Evolutionary conservation across 2,113 vertebrate genomes (phyloP).

Genomic region (Helogale parvula): DNA sequence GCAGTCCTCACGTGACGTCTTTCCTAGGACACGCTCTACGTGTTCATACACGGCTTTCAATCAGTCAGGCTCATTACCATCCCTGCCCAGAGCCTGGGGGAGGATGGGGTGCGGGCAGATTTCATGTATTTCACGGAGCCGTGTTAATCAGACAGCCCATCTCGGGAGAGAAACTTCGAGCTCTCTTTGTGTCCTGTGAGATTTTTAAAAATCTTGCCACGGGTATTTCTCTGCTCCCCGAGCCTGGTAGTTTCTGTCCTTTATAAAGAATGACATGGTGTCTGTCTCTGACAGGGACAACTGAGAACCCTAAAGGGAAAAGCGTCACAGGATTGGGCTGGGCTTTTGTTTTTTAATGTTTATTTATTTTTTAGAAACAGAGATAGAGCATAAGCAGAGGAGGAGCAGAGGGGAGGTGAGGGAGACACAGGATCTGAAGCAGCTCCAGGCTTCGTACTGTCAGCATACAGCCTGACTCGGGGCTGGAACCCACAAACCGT

Average conservation of each 20-base stretch:
- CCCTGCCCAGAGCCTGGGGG: not conserved
- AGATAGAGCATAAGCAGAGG: no score
- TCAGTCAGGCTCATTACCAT: not conserved
- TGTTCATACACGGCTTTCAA: not conserved
- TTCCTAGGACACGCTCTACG: not conserved
- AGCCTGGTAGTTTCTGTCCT: not conserved
- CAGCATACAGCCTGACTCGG: no score
- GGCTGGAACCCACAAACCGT: no score
- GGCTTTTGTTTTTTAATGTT: no score
- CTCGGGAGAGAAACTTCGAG: not conserved
- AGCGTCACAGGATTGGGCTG: fast-evolving
- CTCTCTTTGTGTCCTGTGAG: not conserved
- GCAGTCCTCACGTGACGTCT: fast-evolving
- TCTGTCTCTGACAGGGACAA: not conserved
- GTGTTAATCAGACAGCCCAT: not conserved
- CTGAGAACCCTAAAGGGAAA: not conserved
- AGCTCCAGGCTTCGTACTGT: no score
- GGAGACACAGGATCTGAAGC: no score
- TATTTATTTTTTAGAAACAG: no score
- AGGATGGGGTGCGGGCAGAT: fast-evolving
- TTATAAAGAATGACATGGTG: not conserved
- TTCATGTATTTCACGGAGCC: not conserved
- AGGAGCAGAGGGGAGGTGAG: no score
- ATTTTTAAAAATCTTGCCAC: not conserved
- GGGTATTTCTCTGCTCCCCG: not conserved